Evolutionary conservation across 2,888 invertebrate genomes (phyloP).

Genomic region (Dicyrtoma fusca): DNA sequence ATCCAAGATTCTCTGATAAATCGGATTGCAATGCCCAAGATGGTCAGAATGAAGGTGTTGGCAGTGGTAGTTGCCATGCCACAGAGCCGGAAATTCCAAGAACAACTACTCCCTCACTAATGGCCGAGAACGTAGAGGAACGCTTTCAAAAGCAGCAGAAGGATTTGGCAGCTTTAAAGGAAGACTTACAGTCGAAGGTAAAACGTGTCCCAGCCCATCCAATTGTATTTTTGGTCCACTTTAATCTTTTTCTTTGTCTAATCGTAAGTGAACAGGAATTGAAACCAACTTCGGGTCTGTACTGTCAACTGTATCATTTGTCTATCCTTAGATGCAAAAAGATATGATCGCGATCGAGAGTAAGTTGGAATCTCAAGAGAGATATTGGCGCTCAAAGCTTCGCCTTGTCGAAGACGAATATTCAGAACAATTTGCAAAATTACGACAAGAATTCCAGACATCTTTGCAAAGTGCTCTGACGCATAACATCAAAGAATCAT

Average conservation of each 20-base stretch:
- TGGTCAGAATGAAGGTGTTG: too few relatives aligned
- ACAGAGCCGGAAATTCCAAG: too few relatives aligned
- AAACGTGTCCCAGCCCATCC: not conserved
- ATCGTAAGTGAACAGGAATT: too few relatives aligned
- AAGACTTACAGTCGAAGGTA: conserved; percentile 20
- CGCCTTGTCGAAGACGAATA: conserved; percentile 40
- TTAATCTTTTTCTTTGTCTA: too few relatives aligned
- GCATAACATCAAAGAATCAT: too few relatives aligned
- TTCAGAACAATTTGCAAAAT: conserved; percentile 41
- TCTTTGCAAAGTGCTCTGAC: conserved; percentile 8
- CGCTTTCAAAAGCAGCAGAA: conserved; percentile 25
- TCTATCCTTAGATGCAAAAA: conserved; percentile 16
- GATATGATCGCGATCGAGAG: conserved; percentile 29
- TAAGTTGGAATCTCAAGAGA: conserved; percentile 45
- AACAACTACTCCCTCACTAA: not conserved
- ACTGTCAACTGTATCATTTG: too few relatives aligned
- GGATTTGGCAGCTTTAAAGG: conserved; percentile 20
- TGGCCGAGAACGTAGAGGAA: conserved; percentile 15
- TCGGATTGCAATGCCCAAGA: too few relatives aligned
- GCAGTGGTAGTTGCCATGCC: too few relatives aligned
- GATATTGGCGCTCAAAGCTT: conserved; percentile 46
- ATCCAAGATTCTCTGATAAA: too few relatives aligned
- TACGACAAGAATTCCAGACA: conserved; percentile 42
- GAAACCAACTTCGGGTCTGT: too few relatives aligned
- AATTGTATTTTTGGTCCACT: not conserved